A percentile compares a stretch with the other conserved stretches of the same genome.
phyloP scores from a whole-genome alignment of 2,888 invertebrate species.

The Drosophila greeni region DNA sequence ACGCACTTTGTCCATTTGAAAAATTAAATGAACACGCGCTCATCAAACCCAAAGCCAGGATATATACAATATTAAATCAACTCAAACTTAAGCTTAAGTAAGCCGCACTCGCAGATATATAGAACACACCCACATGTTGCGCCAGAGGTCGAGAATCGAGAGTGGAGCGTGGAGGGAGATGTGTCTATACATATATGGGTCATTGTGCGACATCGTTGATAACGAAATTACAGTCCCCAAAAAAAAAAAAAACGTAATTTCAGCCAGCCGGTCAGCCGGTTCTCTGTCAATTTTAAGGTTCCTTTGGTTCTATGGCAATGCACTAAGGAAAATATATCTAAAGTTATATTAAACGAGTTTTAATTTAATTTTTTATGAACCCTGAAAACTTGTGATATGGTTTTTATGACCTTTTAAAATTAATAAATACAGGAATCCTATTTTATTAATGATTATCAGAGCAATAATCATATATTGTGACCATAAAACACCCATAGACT shows the following conservation, averaged over 20 bases:
- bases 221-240: conserved; percentile 53
- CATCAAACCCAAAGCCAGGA: conserved; percentile 32
- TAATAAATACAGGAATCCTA: neutral
- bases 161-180: neutral
- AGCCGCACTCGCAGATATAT: conserved; percentile 31
- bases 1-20: conserved; percentile 41
- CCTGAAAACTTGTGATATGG: neutral
- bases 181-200: conserved; percentile 55
- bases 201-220: conserved; percentile 53
- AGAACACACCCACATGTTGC: conserved; percentile 21
- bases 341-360: neutral
- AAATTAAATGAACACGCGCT: conserved; percentile 51
- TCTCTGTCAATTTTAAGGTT: conserved; percentile 5
- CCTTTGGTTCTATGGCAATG: neutral
- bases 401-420: neutral
- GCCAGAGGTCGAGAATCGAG: neutral
- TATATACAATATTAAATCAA: conserved; percentile 47
- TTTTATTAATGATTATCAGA: too few species aligned
- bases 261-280: conserved; percentile 22
- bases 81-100: conserved; percentile 36
- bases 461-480: neutral
- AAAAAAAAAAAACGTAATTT: conserved; percentile 46
- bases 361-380: too few species aligned
- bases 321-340: neutral
- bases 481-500: neutral